Conservation (phyloP, 1,140 invertebrate species). For the Cataglyphis hispanica region DNA sequence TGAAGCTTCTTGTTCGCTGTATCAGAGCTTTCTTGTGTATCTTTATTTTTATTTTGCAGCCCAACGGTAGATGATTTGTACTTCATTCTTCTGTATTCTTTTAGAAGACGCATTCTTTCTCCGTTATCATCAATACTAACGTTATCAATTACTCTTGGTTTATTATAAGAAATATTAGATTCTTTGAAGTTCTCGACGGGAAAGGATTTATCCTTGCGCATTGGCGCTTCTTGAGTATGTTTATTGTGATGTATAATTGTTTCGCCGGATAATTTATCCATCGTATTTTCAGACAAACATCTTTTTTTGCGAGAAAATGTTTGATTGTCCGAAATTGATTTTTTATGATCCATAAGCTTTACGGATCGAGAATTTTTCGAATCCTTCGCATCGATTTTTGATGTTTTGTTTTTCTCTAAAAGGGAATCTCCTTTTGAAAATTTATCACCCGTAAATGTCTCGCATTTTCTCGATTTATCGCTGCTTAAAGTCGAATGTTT, state of each 20-base stretch:
- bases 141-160: slow-evolving; percentile 58
- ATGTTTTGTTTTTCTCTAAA: neutral
- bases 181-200: neutral
- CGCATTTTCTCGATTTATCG: slow-evolving; percentile 2
- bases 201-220: neutral
- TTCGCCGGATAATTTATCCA: neutral
- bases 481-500: neutral
- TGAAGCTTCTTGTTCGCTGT: neutral
- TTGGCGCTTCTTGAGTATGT: slow-evolving; percentile 19
- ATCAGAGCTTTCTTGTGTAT: neutral
- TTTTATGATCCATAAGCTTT: neutral
- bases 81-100: slow-evolving; percentile 61
- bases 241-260: slow-evolving; percentile 36
- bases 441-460: neutral
- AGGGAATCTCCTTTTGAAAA: neutral
- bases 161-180: slow-evolving; percentile 24
- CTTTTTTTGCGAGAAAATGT: neutral
- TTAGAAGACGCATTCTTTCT: slow-evolving; percentile 58
- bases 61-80: neutral
- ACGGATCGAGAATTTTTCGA: neutral
- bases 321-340: neutral
- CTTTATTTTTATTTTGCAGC: neutral
- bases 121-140: slow-evolving; percentile 9
- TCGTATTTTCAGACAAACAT: neutral
- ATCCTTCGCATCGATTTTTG: neutral